Evolutionary conservation across 2,888 invertebrate genomes (phyloP).

Genomic region (Eurois occulta): DNA sequence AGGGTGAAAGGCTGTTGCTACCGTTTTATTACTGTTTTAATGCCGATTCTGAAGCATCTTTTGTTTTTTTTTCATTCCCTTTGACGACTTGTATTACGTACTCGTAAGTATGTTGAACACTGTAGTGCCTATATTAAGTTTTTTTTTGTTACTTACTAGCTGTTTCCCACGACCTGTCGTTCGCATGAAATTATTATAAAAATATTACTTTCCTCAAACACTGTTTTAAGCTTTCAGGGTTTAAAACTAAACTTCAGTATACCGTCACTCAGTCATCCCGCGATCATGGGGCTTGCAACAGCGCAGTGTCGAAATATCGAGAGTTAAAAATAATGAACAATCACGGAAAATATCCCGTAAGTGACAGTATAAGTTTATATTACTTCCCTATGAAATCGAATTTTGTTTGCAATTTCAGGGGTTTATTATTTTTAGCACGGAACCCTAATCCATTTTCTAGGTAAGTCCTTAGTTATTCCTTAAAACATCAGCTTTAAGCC

Average conservation of each 20-base stretch:
- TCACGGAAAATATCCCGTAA: no score
- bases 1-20: constrained; percentile 58
- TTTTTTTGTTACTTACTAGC: background rate
- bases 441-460: background rate
- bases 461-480: background rate
- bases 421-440: background rate
- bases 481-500: background rate
- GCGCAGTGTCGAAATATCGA: no score
- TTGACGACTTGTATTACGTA: constrained; percentile 1
- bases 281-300: no score
- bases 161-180: background rate
- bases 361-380: no score
- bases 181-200: background rate
- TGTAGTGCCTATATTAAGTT: background rate
- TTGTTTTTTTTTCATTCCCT: constrained; percentile 15
- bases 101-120: background rate
- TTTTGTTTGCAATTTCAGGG: background rate
- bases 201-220: no score
- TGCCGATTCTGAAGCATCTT: constrained; percentile 23
- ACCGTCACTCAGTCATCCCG: no score
- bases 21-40: constrained; percentile 26
- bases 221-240: no score
- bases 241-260: no score
- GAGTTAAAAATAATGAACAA: no score
- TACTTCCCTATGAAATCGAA: no score